These are phyloP conservation scores for Crypturellus tataupa DNA, from an alignment of 2,797 vertebrate genomes.

Conservation along the genomic window DNA sequence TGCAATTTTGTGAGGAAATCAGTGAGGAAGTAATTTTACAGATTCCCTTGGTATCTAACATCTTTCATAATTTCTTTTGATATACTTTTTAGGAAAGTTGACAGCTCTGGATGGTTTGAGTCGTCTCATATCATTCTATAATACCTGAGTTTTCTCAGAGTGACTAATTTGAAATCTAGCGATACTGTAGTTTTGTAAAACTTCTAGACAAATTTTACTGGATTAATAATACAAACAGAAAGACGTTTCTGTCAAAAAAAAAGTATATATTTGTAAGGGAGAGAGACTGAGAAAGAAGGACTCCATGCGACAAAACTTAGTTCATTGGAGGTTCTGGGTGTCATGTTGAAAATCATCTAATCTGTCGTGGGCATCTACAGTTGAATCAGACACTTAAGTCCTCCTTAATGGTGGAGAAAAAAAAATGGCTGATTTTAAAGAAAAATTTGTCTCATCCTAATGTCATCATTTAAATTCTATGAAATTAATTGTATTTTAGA, in stretches of 20 bases:
- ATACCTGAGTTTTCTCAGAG: background rate
- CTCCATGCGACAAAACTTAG: background rate
- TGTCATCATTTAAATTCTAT: background rate
- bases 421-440: background rate
- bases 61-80: slow-evolving; percentile 15
- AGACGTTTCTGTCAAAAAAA: background rate
- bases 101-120: background rate
- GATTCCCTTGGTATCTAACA: background rate
- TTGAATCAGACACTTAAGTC: background rate
- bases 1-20: background rate
- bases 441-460: background rate
- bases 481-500: background rate
- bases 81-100: background rate
- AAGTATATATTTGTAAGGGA: background rate
- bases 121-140: background rate
- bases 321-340: background rate
- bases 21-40: background rate
- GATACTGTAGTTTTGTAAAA: background rate
- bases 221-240: slow-evolving; percentile 1
- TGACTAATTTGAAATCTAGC: background rate
- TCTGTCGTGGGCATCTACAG: background rate
- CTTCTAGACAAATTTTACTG: background rate
- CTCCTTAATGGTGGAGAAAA: background rate
- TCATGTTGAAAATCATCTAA: background rate
- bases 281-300: background rate